Evolutionary conservation across 2,888 invertebrate species (phyloP).

Genomic region (Orthosia cruda): DNA sequence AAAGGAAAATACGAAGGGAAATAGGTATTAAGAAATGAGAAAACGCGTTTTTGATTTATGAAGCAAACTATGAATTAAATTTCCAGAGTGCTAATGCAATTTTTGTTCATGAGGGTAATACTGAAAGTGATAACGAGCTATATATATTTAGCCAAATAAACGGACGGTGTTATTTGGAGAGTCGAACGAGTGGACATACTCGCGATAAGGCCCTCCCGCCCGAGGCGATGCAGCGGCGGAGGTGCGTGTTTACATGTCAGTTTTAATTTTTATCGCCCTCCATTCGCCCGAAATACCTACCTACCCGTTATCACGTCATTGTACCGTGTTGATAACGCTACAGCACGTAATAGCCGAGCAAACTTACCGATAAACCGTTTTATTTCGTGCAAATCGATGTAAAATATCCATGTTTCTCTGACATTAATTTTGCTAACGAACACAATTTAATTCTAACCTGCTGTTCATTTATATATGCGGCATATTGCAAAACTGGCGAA

Average conservation of each 20-base stretch:
- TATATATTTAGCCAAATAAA: slow-evolving; percentile 55
- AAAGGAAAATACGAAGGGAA: slow-evolving; percentile 87
- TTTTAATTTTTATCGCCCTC: slow-evolving; percentile 86
- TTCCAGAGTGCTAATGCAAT: slow-evolving; percentile 29
- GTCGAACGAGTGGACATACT: slow-evolving; percentile 72
- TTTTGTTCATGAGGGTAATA: slow-evolving; percentile 18
- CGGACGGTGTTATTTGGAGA: slow-evolving; percentile 60
- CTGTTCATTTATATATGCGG: slow-evolving; percentile 21
- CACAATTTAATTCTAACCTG: slow-evolving; percentile 43
- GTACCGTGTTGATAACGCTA: slow-evolving; percentile 82
- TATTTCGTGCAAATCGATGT: slow-evolving; percentile 69
- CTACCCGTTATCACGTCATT: slow-evolving; percentile 85
- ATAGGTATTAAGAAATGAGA: slow-evolving; percentile 83
- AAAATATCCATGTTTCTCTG: slow-evolving; percentile 57
- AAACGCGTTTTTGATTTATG: slow-evolving; percentile 82
- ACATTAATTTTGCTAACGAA: slow-evolving; percentile 50
- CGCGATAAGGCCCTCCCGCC: slow-evolving; percentile 75
- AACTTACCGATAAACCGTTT: slow-evolving; percentile 77
- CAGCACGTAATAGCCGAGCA: slow-evolving; percentile 81
- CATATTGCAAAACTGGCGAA: slow-evolving; percentile 19
- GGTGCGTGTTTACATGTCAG: slow-evolving; percentile 82
- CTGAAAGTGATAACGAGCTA: slow-evolving; percentile 31
- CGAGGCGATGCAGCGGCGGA: slow-evolving; percentile 77
- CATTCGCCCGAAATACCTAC: slow-evolving; percentile 83
- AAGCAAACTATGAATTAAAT: slow-evolving; percentile 69